Evolutionary conservation across 2,797 vertebrate species (phyloP).

Genomic region (Neoniphon sammara): DNA sequence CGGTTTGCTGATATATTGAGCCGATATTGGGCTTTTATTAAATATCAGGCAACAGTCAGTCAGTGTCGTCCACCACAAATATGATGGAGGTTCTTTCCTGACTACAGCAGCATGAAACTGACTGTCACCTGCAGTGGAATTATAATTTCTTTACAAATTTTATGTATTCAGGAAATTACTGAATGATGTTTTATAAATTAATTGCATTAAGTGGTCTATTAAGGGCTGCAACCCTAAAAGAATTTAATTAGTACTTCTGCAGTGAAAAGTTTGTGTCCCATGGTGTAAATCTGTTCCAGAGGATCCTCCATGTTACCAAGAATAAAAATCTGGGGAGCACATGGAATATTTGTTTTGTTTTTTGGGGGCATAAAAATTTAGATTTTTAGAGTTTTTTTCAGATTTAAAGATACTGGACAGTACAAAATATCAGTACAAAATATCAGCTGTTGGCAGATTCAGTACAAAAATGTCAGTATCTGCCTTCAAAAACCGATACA

Average conservation of each 20-base stretch:
- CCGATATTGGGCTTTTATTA: slow-evolving; percentile 13
- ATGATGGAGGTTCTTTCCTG: not conserved
- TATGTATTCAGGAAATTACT: not conserved
- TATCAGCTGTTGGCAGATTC: slow-evolving; percentile 38
- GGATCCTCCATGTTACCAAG: slow-evolving; percentile 1
- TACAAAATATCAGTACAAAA: slow-evolving; percentile 30
- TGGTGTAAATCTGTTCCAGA: not conserved
- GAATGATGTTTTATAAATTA: too few species aligned
- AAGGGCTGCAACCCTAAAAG: slow-evolving; percentile 19
- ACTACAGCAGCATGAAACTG: not conserved
- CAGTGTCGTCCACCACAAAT: not conserved
- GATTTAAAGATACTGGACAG: slow-evolving; percentile 2
- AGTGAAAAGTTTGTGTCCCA: not conserved
- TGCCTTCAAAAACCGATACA: slow-evolving; percentile 20
- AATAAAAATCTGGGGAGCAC: not conserved
- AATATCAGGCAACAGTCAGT: slow-evolving; percentile 1
- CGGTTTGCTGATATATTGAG: not conserved
- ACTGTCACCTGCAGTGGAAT: not conserved
- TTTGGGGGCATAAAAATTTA: not conserved
- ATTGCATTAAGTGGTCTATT: not conserved
- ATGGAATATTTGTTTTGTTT: not conserved
- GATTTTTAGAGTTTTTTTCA: not conserved
- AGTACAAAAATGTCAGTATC: slow-evolving; percentile 2
- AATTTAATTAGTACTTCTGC: not conserved
- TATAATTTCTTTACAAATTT: not conserved